A percentile compares a stretch with the other conserved stretches of the same genome.
These are phyloP conservation scores for Euura lappo DNA, from an alignment of 1,140 invertebrate species.

Conservation along the genomic window DNA sequence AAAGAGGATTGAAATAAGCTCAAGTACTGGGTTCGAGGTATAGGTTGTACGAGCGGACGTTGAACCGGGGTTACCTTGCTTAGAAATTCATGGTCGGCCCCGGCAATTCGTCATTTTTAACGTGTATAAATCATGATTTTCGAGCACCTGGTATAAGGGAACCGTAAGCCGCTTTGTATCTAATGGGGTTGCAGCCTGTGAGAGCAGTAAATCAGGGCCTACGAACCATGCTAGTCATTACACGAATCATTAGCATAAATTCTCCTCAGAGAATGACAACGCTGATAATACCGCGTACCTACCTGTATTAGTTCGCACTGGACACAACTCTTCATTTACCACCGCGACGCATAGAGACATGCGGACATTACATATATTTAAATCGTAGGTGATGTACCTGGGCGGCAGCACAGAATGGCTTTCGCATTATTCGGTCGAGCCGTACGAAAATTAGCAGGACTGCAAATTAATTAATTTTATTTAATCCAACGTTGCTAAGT, in stretches of 20 bases:
- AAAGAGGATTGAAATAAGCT: neutral
- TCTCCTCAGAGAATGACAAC: neutral
- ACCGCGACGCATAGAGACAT: neutral
- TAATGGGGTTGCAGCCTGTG: neutral
- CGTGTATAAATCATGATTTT: neutral
- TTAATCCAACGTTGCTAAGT: too few species aligned
- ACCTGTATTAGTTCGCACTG: neutral
- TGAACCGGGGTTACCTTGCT: neutral
- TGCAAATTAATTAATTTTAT: neutral
- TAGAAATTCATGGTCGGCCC: neutral
- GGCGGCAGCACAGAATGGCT: neutral
- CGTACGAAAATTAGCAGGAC: neutral
- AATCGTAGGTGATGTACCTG: neutral
- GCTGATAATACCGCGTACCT: neutral
- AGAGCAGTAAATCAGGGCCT: neutral
- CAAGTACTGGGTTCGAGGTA: neutral
- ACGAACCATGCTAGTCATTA: neutral
- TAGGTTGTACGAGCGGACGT: neutral
- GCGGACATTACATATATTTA: neutral
- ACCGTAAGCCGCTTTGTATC: neutral
- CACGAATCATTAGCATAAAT: slow-evolving; percentile 3
- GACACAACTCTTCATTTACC: slow-evolving; percentile 4
- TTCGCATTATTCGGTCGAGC: neutral
- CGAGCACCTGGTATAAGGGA: neutral
- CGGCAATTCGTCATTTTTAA: slow-evolving; percentile 4